Percentiles rank a stretch among this genome's conserved stretches.
Evolutionary conservation across 2,888 invertebrate genomes (phyloP).

Genomic region (Stramonita haemastoma): DNA sequence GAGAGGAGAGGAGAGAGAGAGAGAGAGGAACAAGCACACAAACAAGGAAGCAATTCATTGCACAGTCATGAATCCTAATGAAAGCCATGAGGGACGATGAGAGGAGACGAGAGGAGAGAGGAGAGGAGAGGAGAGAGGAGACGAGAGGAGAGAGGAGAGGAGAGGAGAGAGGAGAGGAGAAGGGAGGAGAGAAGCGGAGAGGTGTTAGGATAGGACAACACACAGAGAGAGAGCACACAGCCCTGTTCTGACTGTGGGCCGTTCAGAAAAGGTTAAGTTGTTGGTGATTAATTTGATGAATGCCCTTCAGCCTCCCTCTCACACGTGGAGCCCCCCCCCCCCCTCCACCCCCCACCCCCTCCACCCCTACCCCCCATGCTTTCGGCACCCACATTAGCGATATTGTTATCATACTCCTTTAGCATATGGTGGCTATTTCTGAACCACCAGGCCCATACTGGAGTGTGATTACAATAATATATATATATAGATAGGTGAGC

Average conservation of each 20-base stretch:
- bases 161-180: not conserved
- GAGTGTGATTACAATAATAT: too few species aligned
- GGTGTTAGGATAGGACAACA: not conserved
- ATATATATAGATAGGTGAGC: too few species aligned
- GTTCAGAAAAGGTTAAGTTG: conserved; percentile 18
- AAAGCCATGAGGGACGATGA: not conserved
- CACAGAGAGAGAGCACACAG: not conserved
- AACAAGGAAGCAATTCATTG: not conserved
- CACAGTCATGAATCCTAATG: conserved; percentile 9
- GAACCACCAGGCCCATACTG: too few species aligned
- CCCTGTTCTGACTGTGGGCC: not conserved
- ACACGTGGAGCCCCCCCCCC: too few species aligned
- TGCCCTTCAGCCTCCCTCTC: not conserved
- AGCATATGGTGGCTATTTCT: too few species aligned
- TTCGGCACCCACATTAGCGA: too few species aligned
- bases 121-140: not conserved
- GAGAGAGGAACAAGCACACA: not conserved
- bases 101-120: not conserved
- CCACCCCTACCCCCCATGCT: not conserved
- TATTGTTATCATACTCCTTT: too few species aligned
- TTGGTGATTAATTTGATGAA: conserved; percentile 31
- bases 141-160: not conserved
- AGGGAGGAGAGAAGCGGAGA: not conserved
- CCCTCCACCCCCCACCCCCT: not conserved
- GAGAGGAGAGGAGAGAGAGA: not conserved